These are phyloP conservation scores for Sphinx pinastri DNA, from an alignment of 2,888 invertebrate genomes.

Conservation along the genomic window DNA sequence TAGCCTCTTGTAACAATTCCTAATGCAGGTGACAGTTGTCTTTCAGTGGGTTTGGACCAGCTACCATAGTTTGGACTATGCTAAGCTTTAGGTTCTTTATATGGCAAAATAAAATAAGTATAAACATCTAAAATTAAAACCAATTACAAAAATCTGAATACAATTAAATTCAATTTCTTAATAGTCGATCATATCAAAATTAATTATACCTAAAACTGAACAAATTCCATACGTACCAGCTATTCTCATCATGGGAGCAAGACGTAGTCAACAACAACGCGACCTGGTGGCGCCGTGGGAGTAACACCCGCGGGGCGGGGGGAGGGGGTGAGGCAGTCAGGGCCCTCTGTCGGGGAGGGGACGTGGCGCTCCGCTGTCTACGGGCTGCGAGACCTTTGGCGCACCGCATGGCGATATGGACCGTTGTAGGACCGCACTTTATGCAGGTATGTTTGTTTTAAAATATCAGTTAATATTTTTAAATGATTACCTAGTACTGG, in stretches of 20 bases:
- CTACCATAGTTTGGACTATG: too few species aligned
- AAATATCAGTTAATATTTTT: too few species aligned
- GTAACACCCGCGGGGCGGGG: constrained; percentile 33
- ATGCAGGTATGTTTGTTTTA: constrained; percentile 87
- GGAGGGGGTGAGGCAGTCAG: constrained; percentile 64
- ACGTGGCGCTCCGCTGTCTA: constrained; percentile 94
- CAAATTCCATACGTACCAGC: constrained; percentile 37
- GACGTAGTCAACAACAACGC: constrained; percentile 65
- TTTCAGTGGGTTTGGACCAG: too few species aligned
- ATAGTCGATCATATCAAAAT: too few species aligned
- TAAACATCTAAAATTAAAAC: too few species aligned
- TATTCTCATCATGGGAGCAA: constrained; percentile 67
- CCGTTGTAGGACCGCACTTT: constrained; percentile 95
- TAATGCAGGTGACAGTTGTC: neutral
- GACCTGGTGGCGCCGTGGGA: constrained; percentile 58
- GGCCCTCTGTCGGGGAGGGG: constrained; percentile 92
- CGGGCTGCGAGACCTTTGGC: constrained; percentile 94
- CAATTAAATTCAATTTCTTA: too few species aligned
- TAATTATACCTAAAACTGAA: too few species aligned
- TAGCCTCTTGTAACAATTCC: neutral
- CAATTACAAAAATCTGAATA: too few species aligned
- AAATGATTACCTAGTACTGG: too few species aligned
- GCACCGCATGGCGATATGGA: constrained; percentile 97
- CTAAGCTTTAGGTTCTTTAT: too few species aligned
- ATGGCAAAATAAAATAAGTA: too few species aligned